phyloP scores from a whole-genome alignment of 1,140 invertebrate genomes.

The Tachypleus tridentatus region DNA sequence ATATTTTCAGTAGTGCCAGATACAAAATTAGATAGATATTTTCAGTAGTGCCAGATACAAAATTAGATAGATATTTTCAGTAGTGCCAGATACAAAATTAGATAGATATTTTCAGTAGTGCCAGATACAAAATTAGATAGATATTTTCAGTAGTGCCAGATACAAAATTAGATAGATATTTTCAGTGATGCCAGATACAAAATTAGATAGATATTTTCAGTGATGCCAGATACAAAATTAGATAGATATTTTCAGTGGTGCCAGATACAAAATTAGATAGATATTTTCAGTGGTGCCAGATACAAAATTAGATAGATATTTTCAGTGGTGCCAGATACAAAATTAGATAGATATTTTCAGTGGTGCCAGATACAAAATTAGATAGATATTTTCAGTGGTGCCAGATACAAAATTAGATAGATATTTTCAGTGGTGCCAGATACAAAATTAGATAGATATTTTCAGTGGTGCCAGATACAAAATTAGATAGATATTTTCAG shows the following conservation, averaged over 20 bases:
- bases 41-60: constrained; percentile 4
- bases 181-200: constrained; percentile 4
- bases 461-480: constrained; percentile 5
- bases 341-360: constrained; percentile 12
- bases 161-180: constrained; percentile 20
- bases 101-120: not conserved
- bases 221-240: constrained; percentile 13
- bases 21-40: constrained; percentile 20
- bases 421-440: not conserved
- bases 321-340: constrained; percentile 5
- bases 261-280: constrained; percentile 17
- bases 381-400: constrained; percentile 1
- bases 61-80: constrained; percentile 12
- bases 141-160: not conserved
- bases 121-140: constrained; percentile 17
- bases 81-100: constrained; percentile 13
- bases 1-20: not conserved
- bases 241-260: constrained; percentile 1
- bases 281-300: not conserved
- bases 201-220: constrained; percentile 12
- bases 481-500: constrained; percentile 12
- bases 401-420: constrained; percentile 17
- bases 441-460: constrained; percentile 20
- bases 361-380: constrained; percentile 13
- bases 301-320: constrained; percentile 20